A percentile compares a stretch with the other conserved stretches of the same genome.
Evolutionary conservation across 2,113 vertebrate genomes (phyloP).

Genomic region (Pachycephala philippinensis): DNA sequence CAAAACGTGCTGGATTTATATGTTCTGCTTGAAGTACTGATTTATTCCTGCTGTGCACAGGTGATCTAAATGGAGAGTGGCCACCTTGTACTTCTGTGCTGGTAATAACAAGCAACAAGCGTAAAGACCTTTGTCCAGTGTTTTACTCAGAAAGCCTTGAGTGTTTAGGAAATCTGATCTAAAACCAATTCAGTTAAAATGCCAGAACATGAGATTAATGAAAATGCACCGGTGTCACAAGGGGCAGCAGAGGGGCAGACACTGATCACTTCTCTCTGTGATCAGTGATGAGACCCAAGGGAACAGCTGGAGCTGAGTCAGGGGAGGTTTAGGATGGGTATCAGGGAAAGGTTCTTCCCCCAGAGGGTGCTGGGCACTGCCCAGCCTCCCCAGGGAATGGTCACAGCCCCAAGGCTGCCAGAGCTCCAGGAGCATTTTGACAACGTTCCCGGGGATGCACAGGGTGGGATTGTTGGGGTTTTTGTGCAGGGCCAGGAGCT

Average conservation of each 20-base stretch:
- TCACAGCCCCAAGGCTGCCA: fast-evolving
- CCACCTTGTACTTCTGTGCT: neutral
- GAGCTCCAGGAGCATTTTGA: fast-evolving
- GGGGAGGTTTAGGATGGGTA: neutral
- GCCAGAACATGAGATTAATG: neutral
- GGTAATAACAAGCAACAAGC: neutral
- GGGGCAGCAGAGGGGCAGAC: neutral
- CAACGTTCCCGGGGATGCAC: fast-evolving
- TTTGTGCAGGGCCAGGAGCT: neutral
- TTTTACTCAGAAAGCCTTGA: neutral
- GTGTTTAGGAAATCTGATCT: neutral
- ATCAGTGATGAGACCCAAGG: too few species aligned
- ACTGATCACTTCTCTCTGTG: neutral
- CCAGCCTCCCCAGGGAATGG: neutral
- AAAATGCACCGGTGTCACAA: neutral
- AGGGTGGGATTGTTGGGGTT: neutral
- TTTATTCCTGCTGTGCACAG: neutral
- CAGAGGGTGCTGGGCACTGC: neutral
- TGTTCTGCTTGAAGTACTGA: neutral
- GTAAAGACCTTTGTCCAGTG: neutral
- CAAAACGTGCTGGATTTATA: neutral
- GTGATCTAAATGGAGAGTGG: neutral
- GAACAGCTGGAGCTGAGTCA: neutral
- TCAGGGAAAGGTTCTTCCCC: neutral
- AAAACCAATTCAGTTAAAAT: neutral